Evolutionary conservation across 2,113 vertebrate species (phyloP).

Genomic region (Suricata suricatta): DNA sequence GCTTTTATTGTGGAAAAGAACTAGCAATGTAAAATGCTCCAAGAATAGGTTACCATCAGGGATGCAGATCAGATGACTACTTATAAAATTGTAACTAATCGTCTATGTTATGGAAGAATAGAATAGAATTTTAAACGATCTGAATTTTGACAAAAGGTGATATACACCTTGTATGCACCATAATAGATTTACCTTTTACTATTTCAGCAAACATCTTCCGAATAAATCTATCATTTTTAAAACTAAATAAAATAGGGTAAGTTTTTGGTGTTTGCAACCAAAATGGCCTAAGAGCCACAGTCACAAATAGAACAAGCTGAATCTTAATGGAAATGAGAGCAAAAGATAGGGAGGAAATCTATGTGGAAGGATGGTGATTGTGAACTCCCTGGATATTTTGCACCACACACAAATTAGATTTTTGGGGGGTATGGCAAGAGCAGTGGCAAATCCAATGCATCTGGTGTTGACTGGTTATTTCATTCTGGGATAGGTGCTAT

Average conservation of each 20-base stretch:
- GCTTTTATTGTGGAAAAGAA: background rate
- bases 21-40: background rate
- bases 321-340: background rate
- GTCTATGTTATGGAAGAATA: background rate
- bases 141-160: background rate
- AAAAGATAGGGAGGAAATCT: background rate
- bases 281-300: background rate
- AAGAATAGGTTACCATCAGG: background rate
- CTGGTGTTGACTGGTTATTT: background rate
- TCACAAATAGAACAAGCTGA: background rate
- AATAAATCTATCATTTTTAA: background rate
- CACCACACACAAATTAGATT: background rate
- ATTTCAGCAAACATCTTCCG: background rate
- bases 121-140: background rate
- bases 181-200: background rate
- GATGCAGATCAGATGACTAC: background rate
- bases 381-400: background rate
- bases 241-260: background rate
- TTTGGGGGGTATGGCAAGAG: rapidly evolving
- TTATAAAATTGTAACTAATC: background rate
- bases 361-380: rapidly evolving
- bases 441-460: background rate
- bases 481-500: background rate
- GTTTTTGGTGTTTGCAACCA: background rate
- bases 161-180: background rate